phyloP scores from a whole-genome alignment of 2,888 invertebrate genomes.

The Aproaerema taeniolella region DNA sequence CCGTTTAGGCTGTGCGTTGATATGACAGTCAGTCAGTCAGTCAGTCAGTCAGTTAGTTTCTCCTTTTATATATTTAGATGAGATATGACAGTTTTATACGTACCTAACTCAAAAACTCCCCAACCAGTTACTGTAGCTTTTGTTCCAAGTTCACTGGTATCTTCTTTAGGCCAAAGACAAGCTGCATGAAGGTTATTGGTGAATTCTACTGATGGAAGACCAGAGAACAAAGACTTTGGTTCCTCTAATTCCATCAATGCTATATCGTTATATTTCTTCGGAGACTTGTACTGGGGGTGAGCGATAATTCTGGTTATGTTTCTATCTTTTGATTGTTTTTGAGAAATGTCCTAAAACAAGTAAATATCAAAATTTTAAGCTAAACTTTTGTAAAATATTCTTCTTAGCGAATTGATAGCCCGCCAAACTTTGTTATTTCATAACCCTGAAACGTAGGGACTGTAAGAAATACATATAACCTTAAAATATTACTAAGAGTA shows the following conservation, averaged over 20 bases:
- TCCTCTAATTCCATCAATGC: slow-evolving; percentile 25
- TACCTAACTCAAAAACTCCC: slow-evolving; percentile 15
- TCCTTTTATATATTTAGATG: too few relatives aligned
- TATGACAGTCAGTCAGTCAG: too few relatives aligned
- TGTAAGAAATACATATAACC: not conserved
- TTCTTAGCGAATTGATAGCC: too few relatives aligned
- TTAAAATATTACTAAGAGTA: not conserved
- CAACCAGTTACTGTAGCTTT: slow-evolving; percentile 28
- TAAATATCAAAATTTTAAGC: not conserved
- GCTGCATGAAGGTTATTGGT: slow-evolving; percentile 23
- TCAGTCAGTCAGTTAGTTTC: too few relatives aligned
- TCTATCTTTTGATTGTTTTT: not conserved
- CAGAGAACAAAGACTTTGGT: too few relatives aligned
- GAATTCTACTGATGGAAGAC: too few relatives aligned
- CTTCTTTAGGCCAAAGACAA: slow-evolving; percentile 24
- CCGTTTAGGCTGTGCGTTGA: too few relatives aligned
- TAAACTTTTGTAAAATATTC: too few relatives aligned
- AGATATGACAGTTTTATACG: not conserved
- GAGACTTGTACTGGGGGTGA: slow-evolving; percentile 23
- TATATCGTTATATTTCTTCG: slow-evolving; percentile 27
- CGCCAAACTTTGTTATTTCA: not conserved
- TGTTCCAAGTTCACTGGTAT: too few relatives aligned
- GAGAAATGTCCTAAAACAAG: not conserved
- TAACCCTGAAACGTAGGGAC: not conserved
- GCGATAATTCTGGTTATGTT: slow-evolving; percentile 15